Evolutionary conservation across 2,888 invertebrate species (phyloP).

Genomic region (Oscheius sp.): DNA sequence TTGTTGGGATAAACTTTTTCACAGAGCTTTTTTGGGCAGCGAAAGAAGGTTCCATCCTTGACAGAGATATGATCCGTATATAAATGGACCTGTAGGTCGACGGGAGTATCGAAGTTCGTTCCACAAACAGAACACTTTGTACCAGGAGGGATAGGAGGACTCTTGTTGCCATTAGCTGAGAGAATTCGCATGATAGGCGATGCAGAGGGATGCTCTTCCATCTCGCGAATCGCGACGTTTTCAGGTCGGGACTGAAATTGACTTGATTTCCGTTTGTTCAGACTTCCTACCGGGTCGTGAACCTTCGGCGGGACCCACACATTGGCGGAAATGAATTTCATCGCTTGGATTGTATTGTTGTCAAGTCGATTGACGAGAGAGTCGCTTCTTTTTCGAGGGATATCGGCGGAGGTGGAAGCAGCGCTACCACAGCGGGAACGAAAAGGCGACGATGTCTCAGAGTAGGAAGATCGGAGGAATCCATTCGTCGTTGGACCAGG

Average conservation of each 20-base stretch:
- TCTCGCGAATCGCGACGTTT: no score
- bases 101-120: constrained; percentile 31
- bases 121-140: constrained; percentile 34
- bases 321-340: constrained; percentile 35
- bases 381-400: constrained; percentile 15
- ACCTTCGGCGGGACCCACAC: constrained; percentile 41
- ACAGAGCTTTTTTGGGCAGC: constrained; percentile 59
- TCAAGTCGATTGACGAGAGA: constrained; percentile 4
- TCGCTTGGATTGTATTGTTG: not conserved
- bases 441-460: constrained; percentile 27
- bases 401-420: constrained; percentile 11
- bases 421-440: constrained; percentile 17
- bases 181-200: constrained; percentile 26
- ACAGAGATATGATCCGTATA: constrained; percentile 66
- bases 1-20: constrained; percentile 58
- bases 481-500: constrained; percentile 20
- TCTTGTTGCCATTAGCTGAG: constrained; percentile 5
- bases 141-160: constrained; percentile 34
- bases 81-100: constrained; percentile 55
- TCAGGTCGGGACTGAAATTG: not conserved
- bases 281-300: constrained; percentile 9
- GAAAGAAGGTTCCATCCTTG: constrained; percentile 64
- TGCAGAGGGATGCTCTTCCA: no score
- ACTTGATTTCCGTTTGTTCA: not conserved
- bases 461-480: not conserved